These are phyloP conservation scores for Drepana arcuata DNA, from an alignment of 1,140 invertebrate genomes.

Conservation along the genomic window DNA sequence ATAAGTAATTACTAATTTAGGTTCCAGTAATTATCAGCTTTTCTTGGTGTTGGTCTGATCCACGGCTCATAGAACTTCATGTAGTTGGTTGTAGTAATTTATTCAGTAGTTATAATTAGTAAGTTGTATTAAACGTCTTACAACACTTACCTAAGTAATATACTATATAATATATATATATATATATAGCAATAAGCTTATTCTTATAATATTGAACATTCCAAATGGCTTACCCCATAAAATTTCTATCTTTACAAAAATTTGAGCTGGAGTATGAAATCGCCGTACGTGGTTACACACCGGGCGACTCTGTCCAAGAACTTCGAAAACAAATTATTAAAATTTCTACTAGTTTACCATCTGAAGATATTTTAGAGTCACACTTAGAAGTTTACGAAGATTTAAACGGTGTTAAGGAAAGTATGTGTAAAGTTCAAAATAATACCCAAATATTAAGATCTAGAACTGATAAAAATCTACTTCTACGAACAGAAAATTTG, in stretches of 20 bases:
- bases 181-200: no score
- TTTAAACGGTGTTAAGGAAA: slow-evolving; percentile 4
- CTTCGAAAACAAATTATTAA: slow-evolving; percentile 7
- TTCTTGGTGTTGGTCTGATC: no score
- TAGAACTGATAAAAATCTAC: slow-evolving; percentile 10
- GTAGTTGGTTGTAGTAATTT: no score
- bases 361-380: slow-evolving; percentile 11
- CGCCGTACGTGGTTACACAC: slow-evolving; percentile 1
- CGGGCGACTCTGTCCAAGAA: not conserved
- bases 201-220: not conserved
- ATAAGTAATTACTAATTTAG: no score
- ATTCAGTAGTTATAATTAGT: no score
- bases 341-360: not conserved
- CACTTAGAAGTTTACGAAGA: slow-evolving; percentile 8
- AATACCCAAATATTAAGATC: not conserved
- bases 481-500: slow-evolving; percentile 5
- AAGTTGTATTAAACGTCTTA: no score
- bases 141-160: no score
- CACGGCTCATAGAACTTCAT: no score
- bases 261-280: slow-evolving; percentile 9
- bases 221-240: slow-evolving; percentile 1
- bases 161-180: no score
- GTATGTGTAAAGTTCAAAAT: slow-evolving; percentile 2
- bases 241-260: slow-evolving; percentile 12
- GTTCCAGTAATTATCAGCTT: no score